Base-by-base conservation (phyloP, 2,797 vertebrate species). In the Argya squamiceps region DNA sequence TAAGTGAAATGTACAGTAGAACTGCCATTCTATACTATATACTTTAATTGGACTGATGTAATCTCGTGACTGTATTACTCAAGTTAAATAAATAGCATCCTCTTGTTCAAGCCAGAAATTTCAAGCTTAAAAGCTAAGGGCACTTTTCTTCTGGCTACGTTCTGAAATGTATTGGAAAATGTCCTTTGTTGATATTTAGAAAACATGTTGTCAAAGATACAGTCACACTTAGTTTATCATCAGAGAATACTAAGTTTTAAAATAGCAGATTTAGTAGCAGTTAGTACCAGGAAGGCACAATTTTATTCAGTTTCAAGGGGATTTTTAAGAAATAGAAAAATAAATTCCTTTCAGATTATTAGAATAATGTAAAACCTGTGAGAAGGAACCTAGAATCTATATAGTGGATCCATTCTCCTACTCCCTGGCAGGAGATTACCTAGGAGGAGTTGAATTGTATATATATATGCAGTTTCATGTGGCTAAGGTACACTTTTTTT, bases 131-230 rank as follows among this genome's bases (percentile, higher is more conserved):
- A 93, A 94, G 23, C 60, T 68, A 55, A 64, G 22, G 44, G 16
- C 7, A 0, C 63, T 94, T 93, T 86, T 92, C 67, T 85, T 76
- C 85, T 86, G 64, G 34, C 39, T 92, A 34, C 8, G 21, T 92
- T 94, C 53, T 89, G 56, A 92, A 90, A 94, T 67, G 37, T 52
- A 29, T 75, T 89, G 75, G 63, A 90, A 92, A 90, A 65, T 77
- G 69, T 34, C 20, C 55, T 92, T 84, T 84, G 39, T 71, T 73
- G 43, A 26, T 84, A 62, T 91, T 78, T 78, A 55, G 53, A 84
- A 95, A 91, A 74, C 10, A 6, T 26, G 37, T 81, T 71, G 12
- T 84, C 82, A 90, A 67, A 93, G 56, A 68, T 63, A 36, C 30
- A 41, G 46, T 84, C 60, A 43, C 37, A 82, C 22, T 70, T 90